These are phyloP conservation scores for Sus scrofa DNA, from an alignment of 2,113 vertebrate species.

Conservation along the genomic window DNA sequence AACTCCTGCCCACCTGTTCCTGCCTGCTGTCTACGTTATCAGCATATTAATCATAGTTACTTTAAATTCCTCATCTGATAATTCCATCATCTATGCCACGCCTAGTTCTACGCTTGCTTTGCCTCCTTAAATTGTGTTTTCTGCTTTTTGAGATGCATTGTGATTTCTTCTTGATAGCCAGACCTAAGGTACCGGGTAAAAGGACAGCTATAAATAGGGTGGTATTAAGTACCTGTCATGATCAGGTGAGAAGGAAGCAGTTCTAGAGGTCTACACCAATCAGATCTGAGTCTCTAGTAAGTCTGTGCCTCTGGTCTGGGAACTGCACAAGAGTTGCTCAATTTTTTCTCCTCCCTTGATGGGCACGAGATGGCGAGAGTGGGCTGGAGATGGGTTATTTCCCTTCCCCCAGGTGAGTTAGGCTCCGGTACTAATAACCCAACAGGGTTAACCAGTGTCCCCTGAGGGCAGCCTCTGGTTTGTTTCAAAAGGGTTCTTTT, in stretches of 20 bases:
- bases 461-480: rapidly evolving
- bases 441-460: not conserved
- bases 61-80: not conserved
- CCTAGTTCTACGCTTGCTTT: not conserved
- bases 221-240: not conserved
- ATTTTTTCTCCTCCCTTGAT: not conserved
- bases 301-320: not conserved
- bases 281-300: not conserved
- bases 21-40: not conserved
- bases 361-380: not conserved
- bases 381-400: not conserved
- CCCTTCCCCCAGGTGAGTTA: not conserved
- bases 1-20: not conserved
- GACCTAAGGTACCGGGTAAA: not conserved
- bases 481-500: not conserved
- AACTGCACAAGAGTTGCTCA: not conserved
- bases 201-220: not conserved
- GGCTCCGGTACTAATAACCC: not conserved
- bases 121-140: not conserved
- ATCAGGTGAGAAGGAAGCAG: not conserved
- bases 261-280: too few species aligned
- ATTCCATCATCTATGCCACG: not conserved
- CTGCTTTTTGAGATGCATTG: not conserved
- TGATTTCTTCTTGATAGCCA: not conserved
- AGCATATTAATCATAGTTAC: not conserved